These are phyloP conservation scores for Hydraecia micacea DNA, from an alignment of 2,888 invertebrate species.

Conservation along the genomic window DNA sequence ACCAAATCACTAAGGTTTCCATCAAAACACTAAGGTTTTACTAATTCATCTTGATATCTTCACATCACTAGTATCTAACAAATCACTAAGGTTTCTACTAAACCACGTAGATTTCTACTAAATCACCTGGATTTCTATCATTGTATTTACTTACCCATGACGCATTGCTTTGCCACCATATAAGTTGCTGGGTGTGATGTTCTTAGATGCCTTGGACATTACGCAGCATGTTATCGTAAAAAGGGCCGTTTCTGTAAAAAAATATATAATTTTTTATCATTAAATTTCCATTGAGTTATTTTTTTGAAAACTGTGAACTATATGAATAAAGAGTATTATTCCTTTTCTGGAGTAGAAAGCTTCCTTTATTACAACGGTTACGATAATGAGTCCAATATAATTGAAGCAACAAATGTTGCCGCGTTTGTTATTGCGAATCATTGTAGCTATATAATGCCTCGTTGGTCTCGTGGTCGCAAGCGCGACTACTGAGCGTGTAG, in stretches of 20 bases:
- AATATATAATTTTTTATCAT: background rate
- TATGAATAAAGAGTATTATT: background rate
- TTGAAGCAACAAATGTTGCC: background rate
- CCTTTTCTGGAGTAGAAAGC: background rate
- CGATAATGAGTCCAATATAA: background rate
- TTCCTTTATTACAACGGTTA: background rate
- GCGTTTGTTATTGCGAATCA: background rate
- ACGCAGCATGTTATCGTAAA: constrained; percentile 11
- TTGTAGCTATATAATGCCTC: background rate
- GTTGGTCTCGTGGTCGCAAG: too few species aligned
- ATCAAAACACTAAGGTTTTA: too few species aligned
- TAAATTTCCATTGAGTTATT: background rate
- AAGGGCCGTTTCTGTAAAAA: constrained; percentile 10
- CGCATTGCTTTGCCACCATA: background rate
- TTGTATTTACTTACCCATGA: constrained; percentile 13
- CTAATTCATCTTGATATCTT: too few species aligned
- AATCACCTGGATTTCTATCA: background rate
- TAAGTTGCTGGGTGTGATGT: rapidly evolving
- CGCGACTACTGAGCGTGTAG: too few species aligned
- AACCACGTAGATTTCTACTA: background rate
- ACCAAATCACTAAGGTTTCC: too few species aligned
- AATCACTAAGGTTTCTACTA: background rate
- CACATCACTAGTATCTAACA: too few species aligned
- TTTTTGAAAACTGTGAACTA: background rate
- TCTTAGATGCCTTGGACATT: background rate